Evolutionary conservation across 2,113 vertebrate species (phyloP), one percentile per base, ranked within the genome.

Genomic region (Polypterus senegalus): DNA sequence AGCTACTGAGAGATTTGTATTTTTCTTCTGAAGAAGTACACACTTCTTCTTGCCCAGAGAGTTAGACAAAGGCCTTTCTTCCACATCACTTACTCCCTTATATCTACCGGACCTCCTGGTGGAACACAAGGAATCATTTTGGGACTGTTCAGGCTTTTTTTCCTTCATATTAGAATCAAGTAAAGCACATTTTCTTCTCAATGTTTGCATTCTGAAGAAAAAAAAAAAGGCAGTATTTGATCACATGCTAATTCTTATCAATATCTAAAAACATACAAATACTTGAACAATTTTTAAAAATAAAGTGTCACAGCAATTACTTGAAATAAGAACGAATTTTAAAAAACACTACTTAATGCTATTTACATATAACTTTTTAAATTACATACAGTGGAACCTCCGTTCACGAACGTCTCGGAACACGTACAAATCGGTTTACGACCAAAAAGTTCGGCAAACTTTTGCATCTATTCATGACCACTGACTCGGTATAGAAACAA

Each of bases 161-260:
- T 79, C 76, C 64, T 84, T 81, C 49, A 76, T 49, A 62, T 81
- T 76, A 4, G 76, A 56, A 8, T 85, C 82, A 27, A 65, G 66
- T 56, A 79, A 72, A 56, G 65, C 58, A 7, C 70, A 65, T 72
- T 66, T 79, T 79, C 79, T 79, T 76, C 85, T 85, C 66, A 75
- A 73, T 56, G 79, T 79, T 46, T 80, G 81, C 84, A 88, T 87
- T 69, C 83, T 88, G 70, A 49, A 49, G 57, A 64, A 61, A 9
- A 6, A 49, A 5, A 49, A 58, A 72, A 2, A 63, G n/a, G 8
- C 52, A 1, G 6, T 65, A 58, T 61, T 27, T 27, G 27, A 27
- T 27, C 27, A 27, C 27, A 27, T 27, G 27, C 27, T 27, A 27
- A 65, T 65, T 58, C 68, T 78, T 67, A 27, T 27, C 27, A 27